A percentile compares a stretch with the other conserved stretches of the same genome.
Evolutionary conservation across 2,888 invertebrate genomes (phyloP).

Genomic region (Acrocyrtus sp.): DNA sequence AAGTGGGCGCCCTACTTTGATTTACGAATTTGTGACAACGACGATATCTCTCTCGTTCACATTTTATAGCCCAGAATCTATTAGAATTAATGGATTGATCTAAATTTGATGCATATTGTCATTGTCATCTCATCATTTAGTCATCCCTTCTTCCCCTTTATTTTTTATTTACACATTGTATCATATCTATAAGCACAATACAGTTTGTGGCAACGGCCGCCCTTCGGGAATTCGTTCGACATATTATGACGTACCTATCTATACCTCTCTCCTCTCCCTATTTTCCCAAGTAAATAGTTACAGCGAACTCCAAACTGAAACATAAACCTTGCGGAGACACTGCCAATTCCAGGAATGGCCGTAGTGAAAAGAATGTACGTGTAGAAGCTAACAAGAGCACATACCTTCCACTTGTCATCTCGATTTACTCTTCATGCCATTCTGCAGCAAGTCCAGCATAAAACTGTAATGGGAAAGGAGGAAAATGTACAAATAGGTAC

Average conservation of each 20-base stretch:
- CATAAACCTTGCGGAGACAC: no score
- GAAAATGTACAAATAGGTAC: neutral
- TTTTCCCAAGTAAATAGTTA: neutral
- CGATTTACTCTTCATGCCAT: slow-evolving; percentile 25
- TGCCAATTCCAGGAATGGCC: neutral
- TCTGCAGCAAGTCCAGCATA: slow-evolving; percentile 16
- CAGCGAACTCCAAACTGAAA: no score
- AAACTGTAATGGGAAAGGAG: neutral
- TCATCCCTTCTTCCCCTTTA: slow-evolving; percentile 3
- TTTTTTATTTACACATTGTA: neutral
- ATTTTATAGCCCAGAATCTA: no score
- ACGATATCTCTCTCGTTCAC: slow-evolving; percentile 7
- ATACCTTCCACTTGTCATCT: slow-evolving; percentile 35
- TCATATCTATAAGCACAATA: no score
- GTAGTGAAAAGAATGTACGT: neutral
- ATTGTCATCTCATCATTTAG: slow-evolving; percentile 4
- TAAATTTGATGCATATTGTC: slow-evolving; percentile 35
- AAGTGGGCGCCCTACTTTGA: slow-evolving; percentile 11
- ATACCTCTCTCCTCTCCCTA: neutral
- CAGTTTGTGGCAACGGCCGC: no score
- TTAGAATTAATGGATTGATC: slow-evolving; percentile 32
- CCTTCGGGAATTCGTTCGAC: neutral
- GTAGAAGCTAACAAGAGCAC: no score
- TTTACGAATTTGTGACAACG: no score
- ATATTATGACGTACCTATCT: neutral